phyloP scores from a whole-genome alignment of 1,140 invertebrate species.

The Aphis gossypii region DNA sequence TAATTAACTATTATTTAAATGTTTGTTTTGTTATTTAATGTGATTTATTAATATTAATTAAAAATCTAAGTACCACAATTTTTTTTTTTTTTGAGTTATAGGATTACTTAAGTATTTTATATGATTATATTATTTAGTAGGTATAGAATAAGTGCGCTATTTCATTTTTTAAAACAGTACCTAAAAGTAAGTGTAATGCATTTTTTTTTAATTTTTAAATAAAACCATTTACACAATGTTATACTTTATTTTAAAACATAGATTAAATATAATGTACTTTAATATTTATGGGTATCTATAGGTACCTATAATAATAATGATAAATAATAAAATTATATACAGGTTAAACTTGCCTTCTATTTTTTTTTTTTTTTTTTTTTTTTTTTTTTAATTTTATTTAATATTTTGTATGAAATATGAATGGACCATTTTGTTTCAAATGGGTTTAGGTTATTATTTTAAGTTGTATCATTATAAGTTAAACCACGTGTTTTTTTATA shows the following conservation, averaged over 20 bases:
- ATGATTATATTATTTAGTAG: background rate
- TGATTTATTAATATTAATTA: constrained; percentile 4
- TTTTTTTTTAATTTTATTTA: background rate
- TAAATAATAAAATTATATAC: background rate
- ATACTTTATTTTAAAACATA: background rate
- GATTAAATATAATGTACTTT: background rate
- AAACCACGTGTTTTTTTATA: background rate
- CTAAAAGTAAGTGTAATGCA: background rate
- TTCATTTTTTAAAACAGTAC: background rate
- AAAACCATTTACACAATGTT: background rate
- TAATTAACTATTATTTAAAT: background rate
- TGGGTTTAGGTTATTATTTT: background rate
- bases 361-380: background rate
- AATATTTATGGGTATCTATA: background rate
- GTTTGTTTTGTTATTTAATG: constrained; percentile 40
- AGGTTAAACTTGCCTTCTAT: background rate
- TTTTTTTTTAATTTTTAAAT: background rate
- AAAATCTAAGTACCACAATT: background rate
- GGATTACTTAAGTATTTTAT: constrained; percentile 13
- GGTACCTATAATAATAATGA: background rate
- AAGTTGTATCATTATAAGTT: background rate
- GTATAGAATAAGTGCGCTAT: background rate
- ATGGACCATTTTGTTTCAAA: background rate
- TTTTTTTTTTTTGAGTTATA: background rate
- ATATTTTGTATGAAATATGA: background rate